Percentiles rank a stretch among this genome's conserved stretches.
Evolutionary conservation across 2,888 invertebrate genomes (phyloP).

Genomic region (Caenorhabditis sulstoni): DNA sequence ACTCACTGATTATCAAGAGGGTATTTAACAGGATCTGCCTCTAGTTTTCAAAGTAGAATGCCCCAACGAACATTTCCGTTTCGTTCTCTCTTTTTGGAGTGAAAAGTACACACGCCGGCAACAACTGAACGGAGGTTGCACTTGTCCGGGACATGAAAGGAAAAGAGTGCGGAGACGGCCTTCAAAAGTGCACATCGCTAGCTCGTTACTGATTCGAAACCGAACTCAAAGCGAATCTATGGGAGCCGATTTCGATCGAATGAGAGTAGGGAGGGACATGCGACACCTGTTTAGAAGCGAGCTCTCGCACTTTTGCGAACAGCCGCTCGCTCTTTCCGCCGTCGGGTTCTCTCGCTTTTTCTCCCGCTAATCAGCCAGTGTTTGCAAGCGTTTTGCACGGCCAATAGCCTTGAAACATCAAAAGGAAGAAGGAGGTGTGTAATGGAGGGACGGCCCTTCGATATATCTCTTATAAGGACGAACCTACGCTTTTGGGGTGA

Average conservation of each 20-base stretch:
- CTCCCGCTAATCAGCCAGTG: conserved; percentile 11
- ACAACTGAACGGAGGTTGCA: background rate
- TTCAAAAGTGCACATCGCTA: too few species aligned
- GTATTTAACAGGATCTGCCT: too few species aligned
- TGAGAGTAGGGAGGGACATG: background rate
- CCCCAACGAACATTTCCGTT: too few species aligned
- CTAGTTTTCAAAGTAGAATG: too few species aligned
- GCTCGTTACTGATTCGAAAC: too few species aligned
- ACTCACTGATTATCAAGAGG: too few species aligned
- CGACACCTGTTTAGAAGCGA: conserved; percentile 30
- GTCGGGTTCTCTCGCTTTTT: background rate
- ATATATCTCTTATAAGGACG: background rate
- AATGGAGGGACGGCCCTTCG: background rate
- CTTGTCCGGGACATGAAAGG: background rate
- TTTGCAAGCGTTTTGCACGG: conserved; percentile 20
- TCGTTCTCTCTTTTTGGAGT: background rate
- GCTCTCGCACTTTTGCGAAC: conserved; percentile 45
- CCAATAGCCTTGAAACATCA: too few species aligned
- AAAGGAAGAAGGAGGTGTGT: background rate
- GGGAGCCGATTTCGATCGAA: background rate
- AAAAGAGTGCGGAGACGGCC: background rate
- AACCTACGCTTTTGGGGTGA: background rate
- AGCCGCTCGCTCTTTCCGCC: conserved; percentile 24
- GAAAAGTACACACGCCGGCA: background rate
- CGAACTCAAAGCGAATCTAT: too few species aligned